Base-by-base conservation (phyloP, 1,140 invertebrate species). In the Zeugodacus cucurbitae region DNA sequence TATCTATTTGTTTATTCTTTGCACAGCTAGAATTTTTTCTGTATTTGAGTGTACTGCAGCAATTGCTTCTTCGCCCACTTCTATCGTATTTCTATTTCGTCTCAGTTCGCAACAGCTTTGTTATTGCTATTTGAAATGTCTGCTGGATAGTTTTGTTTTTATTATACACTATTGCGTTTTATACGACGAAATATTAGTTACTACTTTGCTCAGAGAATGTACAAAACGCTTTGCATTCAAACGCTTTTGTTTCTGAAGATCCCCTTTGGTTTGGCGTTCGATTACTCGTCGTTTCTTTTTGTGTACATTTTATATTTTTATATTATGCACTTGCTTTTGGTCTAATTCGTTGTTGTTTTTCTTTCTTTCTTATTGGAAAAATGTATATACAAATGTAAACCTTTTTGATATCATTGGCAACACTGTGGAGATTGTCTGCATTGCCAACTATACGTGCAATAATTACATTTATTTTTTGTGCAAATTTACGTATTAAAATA, bases 161-260 rank as follows among this genome's bases (percentile, higher is more conserved):
- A 41, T 64, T 34, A 26, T 70, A 44, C 54, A 10, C 67, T 41
- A 44, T 87, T 88, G 59, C 48, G 29, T 86, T 86, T 34, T 88
- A 85, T 17, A 64, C 82, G 67, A 44, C 34, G 34, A 54, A 57
- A 59, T 78, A 32, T 82, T 85, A 62, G 67, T 48, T 57, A 58
- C 8, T 44, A 11, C 74, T 82, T 82, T 22, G 74, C 44, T 29
- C 22, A 4, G 74, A 3, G 34, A 26, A 70, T 74, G 41, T 41
- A 32, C 59, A 59, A 22, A 54, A 44, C 54, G 20, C 44, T 88
- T 37, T 86, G 88, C 64, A 1, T 37, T 32, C 10, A 22, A 62
- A n/a, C 29, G 17, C 57, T 87, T 58, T 87, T 59, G 26, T 87
- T 59, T 87, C 86, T 87, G 86, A 82, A 26, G 20, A 22, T 82